Conservation (phyloP, 2,797 vertebrate species). For the Uromys caudimaculatus region DNA sequence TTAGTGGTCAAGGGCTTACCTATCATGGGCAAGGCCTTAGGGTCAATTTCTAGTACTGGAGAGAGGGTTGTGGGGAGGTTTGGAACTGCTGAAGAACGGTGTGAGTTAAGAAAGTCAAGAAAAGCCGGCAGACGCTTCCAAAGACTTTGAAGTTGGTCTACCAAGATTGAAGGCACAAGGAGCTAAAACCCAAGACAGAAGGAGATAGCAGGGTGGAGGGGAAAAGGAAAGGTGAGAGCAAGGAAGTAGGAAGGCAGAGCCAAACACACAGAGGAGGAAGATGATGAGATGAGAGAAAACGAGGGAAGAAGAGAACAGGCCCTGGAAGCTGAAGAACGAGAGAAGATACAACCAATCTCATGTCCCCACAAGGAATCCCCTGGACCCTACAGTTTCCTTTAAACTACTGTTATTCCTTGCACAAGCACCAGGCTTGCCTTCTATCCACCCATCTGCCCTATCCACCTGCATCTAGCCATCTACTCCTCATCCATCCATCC, state of each 20-base stretch:
- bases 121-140: no score
- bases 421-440: background rate
- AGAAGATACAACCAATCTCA: background rate
- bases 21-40: background rate
- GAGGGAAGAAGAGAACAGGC: background rate
- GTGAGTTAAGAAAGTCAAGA: background rate
- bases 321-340: background rate
- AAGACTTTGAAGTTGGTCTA: no score
- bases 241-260: no score
- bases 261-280: rapidly evolving
- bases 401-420: background rate
- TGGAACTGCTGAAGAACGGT: background rate
- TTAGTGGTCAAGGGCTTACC: background rate
- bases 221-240: background rate
- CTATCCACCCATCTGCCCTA: background rate
- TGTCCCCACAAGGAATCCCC: background rate
- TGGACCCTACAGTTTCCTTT: no score
- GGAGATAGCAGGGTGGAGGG: no score
- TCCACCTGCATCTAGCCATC: background rate
- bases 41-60: background rate
- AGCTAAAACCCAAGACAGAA: background rate
- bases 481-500: background rate
- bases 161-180: rapidly evolving
- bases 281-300: background rate
- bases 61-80: background rate